A percentile compares a stretch with the other conserved stretches of the same genome.
phyloP scores from a whole-genome alignment of 2,113 vertebrate species.

The Empidonax alnorum region DNA sequence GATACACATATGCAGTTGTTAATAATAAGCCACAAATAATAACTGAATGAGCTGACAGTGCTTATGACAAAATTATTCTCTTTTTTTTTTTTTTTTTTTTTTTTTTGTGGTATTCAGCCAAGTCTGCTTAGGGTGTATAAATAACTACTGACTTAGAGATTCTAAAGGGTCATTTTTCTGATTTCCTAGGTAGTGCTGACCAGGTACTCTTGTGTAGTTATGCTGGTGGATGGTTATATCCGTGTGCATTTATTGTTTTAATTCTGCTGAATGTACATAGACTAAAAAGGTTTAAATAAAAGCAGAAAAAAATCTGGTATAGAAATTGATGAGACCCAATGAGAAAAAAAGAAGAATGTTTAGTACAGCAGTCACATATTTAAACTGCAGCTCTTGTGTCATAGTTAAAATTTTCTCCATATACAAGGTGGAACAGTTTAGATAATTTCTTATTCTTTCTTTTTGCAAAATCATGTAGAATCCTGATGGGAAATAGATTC shows the following conservation, averaged over 20 bases:
- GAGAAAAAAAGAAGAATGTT: not conserved
- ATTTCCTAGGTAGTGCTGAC: not conserved
- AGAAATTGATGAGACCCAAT: not conserved
- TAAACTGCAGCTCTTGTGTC: not conserved
- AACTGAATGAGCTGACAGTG: not conserved
- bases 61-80: not conserved
- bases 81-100: not conserved
- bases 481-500: not conserved
- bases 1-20: not conserved
- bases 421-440: not conserved
- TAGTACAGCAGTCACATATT: not conserved
- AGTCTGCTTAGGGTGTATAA: not conserved
- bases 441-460: not conserved
- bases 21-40: conserved; percentile 15
- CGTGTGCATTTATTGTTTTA: not conserved
- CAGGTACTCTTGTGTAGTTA: not conserved
- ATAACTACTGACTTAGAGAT: not conserved
- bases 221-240: not conserved
- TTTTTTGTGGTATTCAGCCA: not conserved
- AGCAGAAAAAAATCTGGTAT: not conserved
- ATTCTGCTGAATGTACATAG: not conserved
- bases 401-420: not conserved
- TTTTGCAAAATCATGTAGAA: not conserved
- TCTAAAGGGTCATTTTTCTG: not conserved
- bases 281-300: not conserved